A percentile compares a stretch with the other conserved stretches of the same genome.
phyloP scores from a whole-genome alignment of 2,797 vertebrate species.

The Odontamblyopus rebecca region DNA sequence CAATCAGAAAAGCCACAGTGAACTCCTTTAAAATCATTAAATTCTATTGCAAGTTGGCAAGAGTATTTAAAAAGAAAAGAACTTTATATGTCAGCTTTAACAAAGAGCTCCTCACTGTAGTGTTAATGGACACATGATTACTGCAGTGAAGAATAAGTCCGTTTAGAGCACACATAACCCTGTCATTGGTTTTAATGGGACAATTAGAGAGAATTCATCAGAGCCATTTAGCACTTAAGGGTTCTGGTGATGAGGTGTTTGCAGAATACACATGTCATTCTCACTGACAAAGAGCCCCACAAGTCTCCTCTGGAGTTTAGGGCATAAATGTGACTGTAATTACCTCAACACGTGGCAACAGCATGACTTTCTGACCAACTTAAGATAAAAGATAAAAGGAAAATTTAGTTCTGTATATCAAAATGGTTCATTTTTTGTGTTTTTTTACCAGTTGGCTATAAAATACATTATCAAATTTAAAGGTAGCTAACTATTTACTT shows the following conservation, averaged over 20 bases:
- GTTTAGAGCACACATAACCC: background rate
- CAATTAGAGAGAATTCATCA: constrained; percentile 29
- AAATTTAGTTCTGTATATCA: no score
- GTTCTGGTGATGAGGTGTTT: constrained; percentile 25
- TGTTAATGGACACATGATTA: background rate
- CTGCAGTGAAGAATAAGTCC: background rate
- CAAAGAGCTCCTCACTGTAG: background rate
- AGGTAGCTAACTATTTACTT: background rate
- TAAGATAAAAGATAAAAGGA: background rate
- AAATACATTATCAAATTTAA: background rate
- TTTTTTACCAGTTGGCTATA: no score
- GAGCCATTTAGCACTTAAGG: constrained; percentile 4
- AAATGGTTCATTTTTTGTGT: no score
- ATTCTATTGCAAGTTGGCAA: background rate
- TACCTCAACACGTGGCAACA: constrained; percentile 45
- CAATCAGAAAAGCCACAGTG: no score
- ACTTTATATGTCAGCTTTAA: background rate
- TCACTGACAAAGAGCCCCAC: constrained; percentile 17
- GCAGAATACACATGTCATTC: constrained; percentile 31
- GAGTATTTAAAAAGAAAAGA: background rate
- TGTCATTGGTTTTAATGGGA: constrained; percentile 1
- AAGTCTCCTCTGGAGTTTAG: constrained; percentile 13
- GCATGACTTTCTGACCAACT: constrained; percentile 16
- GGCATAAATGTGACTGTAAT: constrained; percentile 46
- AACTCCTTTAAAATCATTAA: background rate